phyloP scores from a whole-genome alignment of 2,797 vertebrate genomes.

The Peromyscus nudipes region DNA sequence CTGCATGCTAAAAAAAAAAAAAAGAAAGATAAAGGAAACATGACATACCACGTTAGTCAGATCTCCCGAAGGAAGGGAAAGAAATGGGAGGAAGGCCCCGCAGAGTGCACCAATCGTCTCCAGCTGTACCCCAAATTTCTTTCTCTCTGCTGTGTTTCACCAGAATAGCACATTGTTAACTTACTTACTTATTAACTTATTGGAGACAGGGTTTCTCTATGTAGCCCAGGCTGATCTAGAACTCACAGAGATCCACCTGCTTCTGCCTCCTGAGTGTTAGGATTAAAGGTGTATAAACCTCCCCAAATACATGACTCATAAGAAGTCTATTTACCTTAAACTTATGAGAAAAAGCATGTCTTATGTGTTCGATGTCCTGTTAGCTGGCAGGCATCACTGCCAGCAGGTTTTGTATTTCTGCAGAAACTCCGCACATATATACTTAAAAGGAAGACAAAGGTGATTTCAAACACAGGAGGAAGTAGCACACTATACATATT shows the following conservation, averaged over 20 bases:
- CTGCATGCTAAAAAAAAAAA: conserved; percentile 88
- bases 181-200: not conserved
- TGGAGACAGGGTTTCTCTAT: not conserved
- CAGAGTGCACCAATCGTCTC: not conserved
- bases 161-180: not conserved
- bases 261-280: not conserved
- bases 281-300: not conserved
- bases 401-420: conserved; percentile 18
- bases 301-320: conserved; percentile 12
- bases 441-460: conserved; percentile 49
- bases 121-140: not conserved
- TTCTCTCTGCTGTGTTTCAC: conserved; percentile 1
- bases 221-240: not conserved
- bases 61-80: not conserved
- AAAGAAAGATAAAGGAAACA: not conserved
- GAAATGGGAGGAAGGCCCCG: not conserved
- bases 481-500: not conserved
- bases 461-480: not conserved
- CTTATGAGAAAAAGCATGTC: not conserved
- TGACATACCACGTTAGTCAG: not conserved
- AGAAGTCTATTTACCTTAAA: conserved; percentile 2
- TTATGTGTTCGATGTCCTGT: not conserved
- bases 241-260: not conserved
- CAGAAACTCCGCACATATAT: not conserved
- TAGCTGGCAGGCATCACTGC: not conserved